phyloP scores from a whole-genome alignment of 1,140 invertebrate species.

The Asbolus verrucosus region DNA sequence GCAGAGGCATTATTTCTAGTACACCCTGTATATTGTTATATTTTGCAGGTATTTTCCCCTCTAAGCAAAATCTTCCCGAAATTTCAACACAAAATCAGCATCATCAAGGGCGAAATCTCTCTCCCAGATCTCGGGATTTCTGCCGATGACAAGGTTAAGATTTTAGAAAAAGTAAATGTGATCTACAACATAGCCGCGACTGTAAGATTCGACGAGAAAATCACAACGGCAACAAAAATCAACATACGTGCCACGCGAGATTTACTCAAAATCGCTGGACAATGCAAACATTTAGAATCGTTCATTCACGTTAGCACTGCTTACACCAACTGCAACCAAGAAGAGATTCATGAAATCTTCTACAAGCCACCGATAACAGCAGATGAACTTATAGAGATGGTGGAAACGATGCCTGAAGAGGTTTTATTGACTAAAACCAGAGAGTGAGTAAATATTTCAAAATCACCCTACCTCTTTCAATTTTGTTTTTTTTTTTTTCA shows the following conservation, averaged over 20 bases:
- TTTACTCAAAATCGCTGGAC: conserved; percentile 75
- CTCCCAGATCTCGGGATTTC: conserved; percentile 74
- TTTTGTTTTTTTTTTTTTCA: no score
- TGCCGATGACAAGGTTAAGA: conserved; percentile 69
- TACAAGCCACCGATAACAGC: conserved; percentile 68
- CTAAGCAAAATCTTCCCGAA: conserved; percentile 71
- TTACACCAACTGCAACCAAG: conserved; percentile 70
- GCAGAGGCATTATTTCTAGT: no score
- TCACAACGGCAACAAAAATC: conserved; percentile 73
- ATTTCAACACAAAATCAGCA: conserved; percentile 72
- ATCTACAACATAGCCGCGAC: conserved; percentile 77
- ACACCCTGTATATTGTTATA: no score
- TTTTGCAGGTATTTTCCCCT: conserved; percentile 71
- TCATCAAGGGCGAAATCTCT: conserved; percentile 75
- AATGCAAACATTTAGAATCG: conserved; percentile 76
- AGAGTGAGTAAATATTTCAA: no score
- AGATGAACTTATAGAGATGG: conserved; percentile 73
- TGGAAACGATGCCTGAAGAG: conserved; percentile 76
- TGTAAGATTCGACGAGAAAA: conserved; percentile 75
- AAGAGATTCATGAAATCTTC: conserved; percentile 68
- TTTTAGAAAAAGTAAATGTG: conserved; percentile 72
- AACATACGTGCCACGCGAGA: conserved; percentile 76
- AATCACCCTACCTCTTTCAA: no score
- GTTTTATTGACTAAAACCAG: conserved; percentile 74
- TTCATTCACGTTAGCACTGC: conserved; percentile 72